Conservation (phyloP, 2,888 invertebrate species). For the Melipona bicolor region DNA sequence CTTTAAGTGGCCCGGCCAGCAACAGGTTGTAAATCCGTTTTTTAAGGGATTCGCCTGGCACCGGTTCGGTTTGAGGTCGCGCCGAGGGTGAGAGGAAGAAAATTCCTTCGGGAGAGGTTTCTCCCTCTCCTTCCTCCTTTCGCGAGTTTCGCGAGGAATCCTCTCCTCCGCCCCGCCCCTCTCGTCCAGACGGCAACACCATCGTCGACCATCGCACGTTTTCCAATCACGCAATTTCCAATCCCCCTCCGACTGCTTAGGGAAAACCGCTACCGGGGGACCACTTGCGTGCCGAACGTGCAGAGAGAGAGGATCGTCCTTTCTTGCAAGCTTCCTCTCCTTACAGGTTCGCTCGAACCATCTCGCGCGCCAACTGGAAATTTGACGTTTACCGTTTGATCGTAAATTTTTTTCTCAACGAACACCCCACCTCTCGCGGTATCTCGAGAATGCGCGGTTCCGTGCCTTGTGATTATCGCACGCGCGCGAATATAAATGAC, state of each 20-base stretch:
- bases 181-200: conserved; percentile 76
- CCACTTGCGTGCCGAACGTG: conserved; percentile 46
- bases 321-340: conserved; percentile 2
- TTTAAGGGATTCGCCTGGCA: conserved; percentile 78
- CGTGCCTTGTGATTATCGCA: not conserved
- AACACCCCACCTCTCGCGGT: not conserved
- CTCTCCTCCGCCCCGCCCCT: conserved; percentile 45
- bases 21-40: conserved; percentile 84
- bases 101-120: conserved; percentile 80
- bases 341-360: conserved; percentile 30
- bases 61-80: conserved; percentile 81
- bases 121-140: conserved; percentile 45
- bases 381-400: not conserved
- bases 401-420: conserved; percentile 25
- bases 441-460: not conserved
- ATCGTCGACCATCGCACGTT: conserved; percentile 78
- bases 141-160: conserved; percentile 23
- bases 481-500: not conserved
- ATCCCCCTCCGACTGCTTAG: conserved; percentile 56
- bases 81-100: conserved; percentile 78
- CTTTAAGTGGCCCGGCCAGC: conserved; percentile 83
- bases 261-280: conserved; percentile 66
- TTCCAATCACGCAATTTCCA: conserved; percentile 81
- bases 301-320: conserved; percentile 23
- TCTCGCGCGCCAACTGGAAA: not conserved